These are phyloP conservation scores for Syrrhaptes paradoxus DNA, from an alignment of 2,113 vertebrate species.

Conservation along the genomic window DNA sequence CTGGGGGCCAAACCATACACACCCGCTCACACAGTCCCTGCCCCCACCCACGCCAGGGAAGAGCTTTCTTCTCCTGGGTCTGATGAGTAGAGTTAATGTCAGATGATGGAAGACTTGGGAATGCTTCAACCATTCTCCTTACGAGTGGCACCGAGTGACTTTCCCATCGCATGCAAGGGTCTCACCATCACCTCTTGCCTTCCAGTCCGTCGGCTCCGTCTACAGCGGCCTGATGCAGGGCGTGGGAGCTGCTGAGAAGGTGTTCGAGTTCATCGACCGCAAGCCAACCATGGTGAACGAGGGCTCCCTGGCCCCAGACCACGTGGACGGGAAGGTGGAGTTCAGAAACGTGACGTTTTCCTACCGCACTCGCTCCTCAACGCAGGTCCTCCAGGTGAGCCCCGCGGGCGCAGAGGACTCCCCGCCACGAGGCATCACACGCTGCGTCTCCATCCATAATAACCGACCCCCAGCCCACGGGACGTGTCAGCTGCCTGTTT, in stretches of 20 bases:
- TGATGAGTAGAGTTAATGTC: background rate
- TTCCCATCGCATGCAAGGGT: background rate
- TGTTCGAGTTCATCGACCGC: constrained; percentile 94
- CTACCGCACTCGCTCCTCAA: constrained; percentile 87
- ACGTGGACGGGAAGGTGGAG: constrained; percentile 86
- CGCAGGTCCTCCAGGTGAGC: constrained; percentile 88
- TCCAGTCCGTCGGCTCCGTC: constrained; percentile 89
- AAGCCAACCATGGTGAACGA: constrained; percentile 81
- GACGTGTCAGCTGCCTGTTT: background rate
- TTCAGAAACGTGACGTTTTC: constrained; percentile 90
- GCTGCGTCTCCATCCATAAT: background rate
- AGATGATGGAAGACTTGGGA: background rate
- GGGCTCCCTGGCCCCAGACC: constrained; percentile 83
- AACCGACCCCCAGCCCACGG: background rate
- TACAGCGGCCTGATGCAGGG: constrained; percentile 98
- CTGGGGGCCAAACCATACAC: too few relatives aligned
- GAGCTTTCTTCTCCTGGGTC: background rate
- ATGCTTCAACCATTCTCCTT: background rate
- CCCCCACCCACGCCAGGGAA: background rate
- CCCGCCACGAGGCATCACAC: fast-evolving
- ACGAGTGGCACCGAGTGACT: fast-evolving
- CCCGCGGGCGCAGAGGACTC: fast-evolving
- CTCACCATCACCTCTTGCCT: background rate
- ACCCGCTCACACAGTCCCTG: too few relatives aligned
- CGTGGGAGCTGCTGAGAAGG: constrained; percentile 94